phyloP scores from a whole-genome alignment of 2,113 vertebrate species.

The Sigmodon hispidus region DNA sequence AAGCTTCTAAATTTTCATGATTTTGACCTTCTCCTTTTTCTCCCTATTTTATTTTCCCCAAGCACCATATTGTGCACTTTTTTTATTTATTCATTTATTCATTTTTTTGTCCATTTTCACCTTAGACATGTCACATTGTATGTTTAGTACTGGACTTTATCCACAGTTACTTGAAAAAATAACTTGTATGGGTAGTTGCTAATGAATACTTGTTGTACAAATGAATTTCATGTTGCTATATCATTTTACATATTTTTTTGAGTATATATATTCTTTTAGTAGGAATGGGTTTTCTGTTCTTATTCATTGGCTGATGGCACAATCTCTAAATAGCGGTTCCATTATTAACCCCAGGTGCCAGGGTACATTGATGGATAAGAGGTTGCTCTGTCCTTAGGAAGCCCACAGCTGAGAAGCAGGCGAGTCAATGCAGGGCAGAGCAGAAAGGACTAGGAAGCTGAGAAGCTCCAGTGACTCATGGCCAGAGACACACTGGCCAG shows the following conservation, averaged over 20 bases:
- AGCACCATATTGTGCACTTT: neutral
- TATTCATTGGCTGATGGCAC: neutral
- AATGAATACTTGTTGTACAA: constrained; percentile 18
- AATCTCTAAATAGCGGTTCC: neutral
- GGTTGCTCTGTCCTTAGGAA: neutral
- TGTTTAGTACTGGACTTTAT: neutral
- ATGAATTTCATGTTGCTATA: neutral
- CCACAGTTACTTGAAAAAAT: neutral
- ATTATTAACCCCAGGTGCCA: neutral
- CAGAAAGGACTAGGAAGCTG: neutral
- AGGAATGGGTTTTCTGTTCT: neutral
- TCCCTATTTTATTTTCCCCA: neutral
- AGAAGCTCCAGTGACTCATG: neutral
- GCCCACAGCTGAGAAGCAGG: neutral
- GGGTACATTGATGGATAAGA: neutral
- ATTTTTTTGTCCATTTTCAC: neutral
- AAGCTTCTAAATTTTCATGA: neutral
- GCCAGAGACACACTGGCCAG: neutral
- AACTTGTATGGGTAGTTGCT: neutral
- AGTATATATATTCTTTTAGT: neutral
- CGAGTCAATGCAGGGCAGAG: neutral
- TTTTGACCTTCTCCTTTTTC: neutral
- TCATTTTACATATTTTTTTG: neutral
- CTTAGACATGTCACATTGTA: neutral
- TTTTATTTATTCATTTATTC: neutral